Base-by-base conservation (phyloP, 2,113 vertebrate species). In the Collichthys lucidus region DNA sequence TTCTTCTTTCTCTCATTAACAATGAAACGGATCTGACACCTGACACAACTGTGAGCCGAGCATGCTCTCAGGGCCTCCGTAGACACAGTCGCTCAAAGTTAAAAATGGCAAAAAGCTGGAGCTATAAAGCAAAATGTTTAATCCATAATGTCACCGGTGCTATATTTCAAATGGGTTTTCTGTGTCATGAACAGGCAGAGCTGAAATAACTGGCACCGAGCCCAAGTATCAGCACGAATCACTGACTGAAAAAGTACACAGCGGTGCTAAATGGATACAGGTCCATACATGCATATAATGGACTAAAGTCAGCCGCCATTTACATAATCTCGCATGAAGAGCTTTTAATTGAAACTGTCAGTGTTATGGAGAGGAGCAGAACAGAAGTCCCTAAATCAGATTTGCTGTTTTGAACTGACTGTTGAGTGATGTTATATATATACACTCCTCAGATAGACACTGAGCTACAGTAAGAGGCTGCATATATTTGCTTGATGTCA, bases 1-100 rank as follows among this genome's bases (percentile, higher is more conserved):
- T 44, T 81, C 5, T 44, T 81, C 50, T 79, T 49, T 46, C 57
- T 24, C 57, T 79, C 80, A 80, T 85, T 82, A 82, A 90, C 78
- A 83, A 82, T 84, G 31, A 35, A 88, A 81, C 57, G 52, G 42
- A 68, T 42, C 24, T 60, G 80, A 74, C 47, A 74, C 14, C 6
- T 59, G 61, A 77, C 80, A 74, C 46, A 40, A n/a, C 69, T 47
- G 46, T 29, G 20, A 74, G 61, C 55, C 52, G 14, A 73, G 46
- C 19, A 46, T 7, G 64, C 63, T 59, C 64, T 56, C 57, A 61
- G 63, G 49, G 71, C 50, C 69, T 66, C 52, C 15, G 24, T 24
- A 73, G 35, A 42, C 44, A 42, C 4, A 24, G 16, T 19, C 6
- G 24, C 44, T 81, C 5, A 64, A 44, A 59, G 64, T 71, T 76